phyloP scores from a whole-genome alignment of 2,797 vertebrate species.

The Telmatherina bonti region DNA sequence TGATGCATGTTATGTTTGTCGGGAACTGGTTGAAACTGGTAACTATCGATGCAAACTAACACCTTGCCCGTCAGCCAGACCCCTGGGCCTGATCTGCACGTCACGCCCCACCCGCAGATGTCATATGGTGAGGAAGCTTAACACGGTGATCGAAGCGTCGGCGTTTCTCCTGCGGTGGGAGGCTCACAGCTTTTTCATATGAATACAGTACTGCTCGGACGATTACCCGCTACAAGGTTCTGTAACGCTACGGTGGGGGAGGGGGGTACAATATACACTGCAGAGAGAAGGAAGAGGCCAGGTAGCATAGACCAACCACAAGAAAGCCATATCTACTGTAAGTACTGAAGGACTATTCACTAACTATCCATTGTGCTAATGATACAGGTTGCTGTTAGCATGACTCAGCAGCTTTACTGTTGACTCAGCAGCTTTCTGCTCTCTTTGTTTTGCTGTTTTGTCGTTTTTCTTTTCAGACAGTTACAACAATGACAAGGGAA shows the following conservation, averaged over 20 bases:
- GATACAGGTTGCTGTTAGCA: slow-evolving; percentile 71
- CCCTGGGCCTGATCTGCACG: not conserved
- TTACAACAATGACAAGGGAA: slow-evolving; percentile 39
- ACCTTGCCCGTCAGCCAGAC: not conserved
- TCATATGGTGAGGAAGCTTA: slow-evolving; percentile 10
- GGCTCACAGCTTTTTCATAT: slow-evolving; percentile 54
- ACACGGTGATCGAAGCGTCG: slow-evolving; percentile 12
- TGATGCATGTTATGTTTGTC: not conserved
- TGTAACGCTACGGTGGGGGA: slow-evolving; percentile 24
- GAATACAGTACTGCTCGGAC: slow-evolving; percentile 66
- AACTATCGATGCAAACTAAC: not conserved
- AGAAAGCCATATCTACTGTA: slow-evolving; percentile 87
- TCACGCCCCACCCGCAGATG: not conserved
- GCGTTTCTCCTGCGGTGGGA: slow-evolving; percentile 72
- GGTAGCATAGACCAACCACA: slow-evolving; percentile 81
- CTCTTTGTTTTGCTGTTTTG: slow-evolving; percentile 67
- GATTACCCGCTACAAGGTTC: slow-evolving; percentile 69
- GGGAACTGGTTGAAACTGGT: not conserved
- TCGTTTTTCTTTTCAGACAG: slow-evolving; percentile 67
- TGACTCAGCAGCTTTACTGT: slow-evolving; percentile 42
- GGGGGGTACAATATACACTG: slow-evolving; percentile 53
- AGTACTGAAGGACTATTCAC: slow-evolving; percentile 85
- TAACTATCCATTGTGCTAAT: slow-evolving; percentile 86
- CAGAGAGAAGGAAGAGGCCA: slow-evolving; percentile 34
- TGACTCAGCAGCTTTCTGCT: slow-evolving; percentile 84